Evolutionary conservation across 2,888 invertebrate genomes (phyloP).

Genomic region (Alloscopus bannaensis): DNA sequence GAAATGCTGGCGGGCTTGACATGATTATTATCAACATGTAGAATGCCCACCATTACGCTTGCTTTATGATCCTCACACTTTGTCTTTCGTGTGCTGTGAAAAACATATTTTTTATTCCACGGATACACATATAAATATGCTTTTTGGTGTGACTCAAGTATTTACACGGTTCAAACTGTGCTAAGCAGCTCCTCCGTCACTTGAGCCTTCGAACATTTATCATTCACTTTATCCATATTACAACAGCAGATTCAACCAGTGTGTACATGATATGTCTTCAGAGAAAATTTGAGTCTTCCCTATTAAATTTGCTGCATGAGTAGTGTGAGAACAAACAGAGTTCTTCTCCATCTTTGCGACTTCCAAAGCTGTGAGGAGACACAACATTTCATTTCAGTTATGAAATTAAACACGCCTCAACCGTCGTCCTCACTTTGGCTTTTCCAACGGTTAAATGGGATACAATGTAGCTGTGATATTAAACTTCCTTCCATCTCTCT

Average conservation of each 20-base stretch:
- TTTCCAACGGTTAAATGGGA: conserved; percentile 52
- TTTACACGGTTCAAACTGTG: neutral
- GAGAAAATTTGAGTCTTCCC: neutral
- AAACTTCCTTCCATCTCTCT: conserved; percentile 22
- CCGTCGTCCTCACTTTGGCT: conserved; percentile 40
- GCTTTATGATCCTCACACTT: too few relatives aligned
- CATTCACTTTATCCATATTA: conserved; percentile 42
- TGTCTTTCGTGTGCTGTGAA: too few relatives aligned
- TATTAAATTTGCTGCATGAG: too few relatives aligned
- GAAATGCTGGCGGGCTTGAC: too few relatives aligned
- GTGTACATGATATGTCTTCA: neutral
- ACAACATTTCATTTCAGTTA: conserved; percentile 20
- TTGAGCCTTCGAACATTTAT: conserved; percentile 44
- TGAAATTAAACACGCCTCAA: conserved; percentile 54
- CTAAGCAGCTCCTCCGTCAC: conserved; percentile 38
- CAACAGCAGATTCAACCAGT: neutral
- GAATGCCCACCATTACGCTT: too few relatives aligned
- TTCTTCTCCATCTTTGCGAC: too few relatives aligned
- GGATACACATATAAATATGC: too few relatives aligned
- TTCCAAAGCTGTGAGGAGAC: too few relatives aligned
- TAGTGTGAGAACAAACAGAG: too few relatives aligned
- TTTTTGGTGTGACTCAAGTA: too few relatives aligned
- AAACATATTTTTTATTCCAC: neutral
- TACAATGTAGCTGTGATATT: conserved; percentile 45
- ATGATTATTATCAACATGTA: too few relatives aligned